Evolutionary conservation across 1,140 invertebrate genomes (phyloP), one percentile per base, ranked within the genome.

Genomic region (Mycetomoellerius zeteki): DNA sequence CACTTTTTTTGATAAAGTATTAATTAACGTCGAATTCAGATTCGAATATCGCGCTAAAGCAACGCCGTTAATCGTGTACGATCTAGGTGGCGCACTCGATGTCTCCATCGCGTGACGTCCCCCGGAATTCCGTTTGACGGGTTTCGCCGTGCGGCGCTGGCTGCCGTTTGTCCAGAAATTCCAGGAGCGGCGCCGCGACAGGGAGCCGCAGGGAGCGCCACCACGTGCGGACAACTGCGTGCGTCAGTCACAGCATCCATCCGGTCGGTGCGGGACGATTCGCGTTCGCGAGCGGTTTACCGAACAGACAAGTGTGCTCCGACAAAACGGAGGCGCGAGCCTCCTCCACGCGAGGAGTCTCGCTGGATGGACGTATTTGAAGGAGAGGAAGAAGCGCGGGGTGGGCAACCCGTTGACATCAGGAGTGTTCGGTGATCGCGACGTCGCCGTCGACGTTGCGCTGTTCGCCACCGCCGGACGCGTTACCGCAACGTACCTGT

Each of bases 401-500:
- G 47, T 8, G 37, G 43, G 24, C n/a, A 54, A 21, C 16, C 54
- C 12, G 54, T 76, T 60, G 33, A 77, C 75, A 21, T 62, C 54
- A 30, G 33, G 56, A 65, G 30, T 21, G 30, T 14, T 16, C 27
- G 60, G 60, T 64, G 27, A 64, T 50, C 47, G n/a, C 52, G 52
- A 21, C 27, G 21, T 0, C 21, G 73, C 10, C 60, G 60, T 43
- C 71, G 50, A 24, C 33, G 33, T 33, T n/a, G n/a, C 52, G 52
- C 77, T n/a, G 27, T n/a, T 19, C 24, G 24, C 58, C 24, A 37
- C 30, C 65, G 19, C 33, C 33, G 54, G n/a, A 43, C 30, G 37
- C 47, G 16, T 14, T 27, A 43, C 64, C 27, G 12, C 27, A 90
- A 88, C 86, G 94, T 96, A 97, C 97, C 97, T 97, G 95, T 96